Base-by-base conservation (phyloP, 64 coral and sea anemone genomes). In the Pocillopora damicornis region DNA sequence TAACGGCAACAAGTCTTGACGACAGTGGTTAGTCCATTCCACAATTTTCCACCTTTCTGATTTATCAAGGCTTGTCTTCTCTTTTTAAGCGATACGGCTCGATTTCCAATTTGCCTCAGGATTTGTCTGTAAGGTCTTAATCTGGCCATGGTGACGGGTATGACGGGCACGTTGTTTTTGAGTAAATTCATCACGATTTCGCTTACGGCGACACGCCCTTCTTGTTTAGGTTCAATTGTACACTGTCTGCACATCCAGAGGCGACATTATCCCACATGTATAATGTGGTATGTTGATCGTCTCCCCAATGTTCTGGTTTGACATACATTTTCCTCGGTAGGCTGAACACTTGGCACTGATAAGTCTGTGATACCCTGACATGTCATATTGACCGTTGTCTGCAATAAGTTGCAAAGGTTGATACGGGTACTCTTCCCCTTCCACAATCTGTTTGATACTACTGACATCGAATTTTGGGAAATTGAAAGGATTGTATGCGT, bases 401-500 rank as follows among this genome's bases (percentile, higher is more conserved):
- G 61, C 59, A 74, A 88, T 45, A 4, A 75, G 76, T 16, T 26
- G 0, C 20, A 77, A 88, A 0, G 86, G 86, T 8, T 88, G 30
- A 30, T 30, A 30, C 30, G 30, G 30, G 30, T 30, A 30, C 30
- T 30, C 30, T 30, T 30, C 76, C 58, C 73, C 92, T 79, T 89
- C 82, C 0, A 94, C 60, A 25, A 89, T 22, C 34, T 86, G 87
- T 18, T 66, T 75, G 61, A 94, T 73, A 14, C 23, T 20, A 23
- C 16, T 35, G 61, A 89, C 17, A 1, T 60, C 80, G n/a, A 71
- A 84, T 10, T 77, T 89, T 51, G 76, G 79, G 61, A 89, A 89
- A 5, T 36, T 17, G 82, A 93, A 93, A 9, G 87, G 91, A n/a
- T 84, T 37, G 71, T 76, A 67, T 0, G 9, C 14, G 0, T 15